Evolutionary conservation across 2,888 invertebrate genomes (phyloP).

Genomic region (Sthenelais limicola): DNA sequence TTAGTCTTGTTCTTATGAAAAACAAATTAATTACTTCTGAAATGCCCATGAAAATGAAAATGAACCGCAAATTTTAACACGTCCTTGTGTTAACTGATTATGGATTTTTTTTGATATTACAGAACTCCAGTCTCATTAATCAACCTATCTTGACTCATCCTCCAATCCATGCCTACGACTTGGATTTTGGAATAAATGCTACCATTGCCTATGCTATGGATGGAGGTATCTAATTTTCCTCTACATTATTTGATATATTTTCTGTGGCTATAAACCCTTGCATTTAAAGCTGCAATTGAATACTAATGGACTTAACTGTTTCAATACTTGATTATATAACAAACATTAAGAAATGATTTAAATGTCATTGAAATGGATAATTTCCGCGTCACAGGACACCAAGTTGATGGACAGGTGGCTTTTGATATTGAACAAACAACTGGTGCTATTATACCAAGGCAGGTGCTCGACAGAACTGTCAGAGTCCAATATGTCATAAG

Average conservation of each 20-base stretch:
- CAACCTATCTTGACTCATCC: constrained; percentile 37
- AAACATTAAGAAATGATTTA: no score
- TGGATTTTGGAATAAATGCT: constrained; percentile 44
- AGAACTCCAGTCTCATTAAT: constrained; percentile 11
- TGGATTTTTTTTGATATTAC: background rate
- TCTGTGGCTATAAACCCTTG: no score
- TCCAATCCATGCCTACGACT: constrained; percentile 42
- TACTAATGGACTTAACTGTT: no score
- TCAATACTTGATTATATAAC: no score
- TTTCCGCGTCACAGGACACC: constrained; percentile 25
- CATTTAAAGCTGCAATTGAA: no score
- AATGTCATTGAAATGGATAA: background rate
- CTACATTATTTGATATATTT: no score
- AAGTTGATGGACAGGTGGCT: constrained; percentile 7
- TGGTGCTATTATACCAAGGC: constrained; percentile 38
- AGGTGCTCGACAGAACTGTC: constrained; percentile 36
- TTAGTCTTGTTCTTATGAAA: no score
- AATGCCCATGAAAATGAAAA: no score
- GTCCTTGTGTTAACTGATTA: no score
- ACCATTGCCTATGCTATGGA: constrained; percentile 28
- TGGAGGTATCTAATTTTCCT: no score
- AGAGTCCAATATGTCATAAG: constrained; percentile 39
- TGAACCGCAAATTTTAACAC: no score
- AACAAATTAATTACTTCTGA: no score
- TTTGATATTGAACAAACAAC: constrained; percentile 34